Evolutionary conservation across 2,113 vertebrate species (phyloP).

Genomic region (Agapornis roseicollis): DNA sequence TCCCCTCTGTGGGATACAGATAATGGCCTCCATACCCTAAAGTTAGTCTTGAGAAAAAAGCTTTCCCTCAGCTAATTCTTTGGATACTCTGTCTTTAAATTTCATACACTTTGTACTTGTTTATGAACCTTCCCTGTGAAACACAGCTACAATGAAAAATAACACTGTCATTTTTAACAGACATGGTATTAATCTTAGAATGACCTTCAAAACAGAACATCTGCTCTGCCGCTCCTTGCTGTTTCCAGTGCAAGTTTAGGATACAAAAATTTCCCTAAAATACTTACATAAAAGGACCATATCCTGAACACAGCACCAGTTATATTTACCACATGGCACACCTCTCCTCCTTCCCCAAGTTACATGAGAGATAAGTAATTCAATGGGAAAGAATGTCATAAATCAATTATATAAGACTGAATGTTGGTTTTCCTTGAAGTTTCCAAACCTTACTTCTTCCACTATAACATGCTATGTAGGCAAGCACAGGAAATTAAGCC

Average conservation of each 20-base stretch:
- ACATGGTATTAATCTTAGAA: neutral
- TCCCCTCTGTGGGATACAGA: neutral
- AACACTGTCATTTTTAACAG: neutral
- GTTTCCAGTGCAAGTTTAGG: neutral
- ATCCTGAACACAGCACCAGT: neutral
- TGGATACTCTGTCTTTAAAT: neutral
- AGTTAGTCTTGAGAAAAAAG: neutral
- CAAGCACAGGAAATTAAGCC: neutral
- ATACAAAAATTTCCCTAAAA: neutral
- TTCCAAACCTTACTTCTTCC: neutral
- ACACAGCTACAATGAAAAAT: neutral
- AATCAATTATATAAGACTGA: neutral
- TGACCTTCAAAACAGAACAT: neutral
- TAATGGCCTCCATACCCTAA: neutral
- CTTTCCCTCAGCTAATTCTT: neutral
- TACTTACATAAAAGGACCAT: neutral
- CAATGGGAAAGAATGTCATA: neutral
- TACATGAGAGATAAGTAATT: neutral
- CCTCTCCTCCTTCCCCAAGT: neutral
- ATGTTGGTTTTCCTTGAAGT: neutral
- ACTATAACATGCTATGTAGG: neutral
- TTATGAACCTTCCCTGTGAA: neutral
- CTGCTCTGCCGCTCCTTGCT: neutral
- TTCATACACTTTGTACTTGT: neutral
- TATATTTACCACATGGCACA: neutral